Conservation (phyloP, 2,888 invertebrate genomes). For the Drosophila tripunctata region DNA sequence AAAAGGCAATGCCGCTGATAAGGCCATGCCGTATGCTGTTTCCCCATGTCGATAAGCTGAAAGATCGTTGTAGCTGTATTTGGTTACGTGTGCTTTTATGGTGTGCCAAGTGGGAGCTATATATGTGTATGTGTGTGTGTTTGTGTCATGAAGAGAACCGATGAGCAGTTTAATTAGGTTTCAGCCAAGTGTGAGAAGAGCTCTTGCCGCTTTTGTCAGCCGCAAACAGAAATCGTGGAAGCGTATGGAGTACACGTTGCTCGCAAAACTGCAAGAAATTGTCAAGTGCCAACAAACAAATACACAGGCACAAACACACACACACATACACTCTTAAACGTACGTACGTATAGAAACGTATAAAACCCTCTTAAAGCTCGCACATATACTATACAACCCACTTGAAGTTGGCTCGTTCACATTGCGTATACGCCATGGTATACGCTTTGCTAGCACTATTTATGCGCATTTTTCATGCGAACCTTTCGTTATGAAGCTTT, state of each 20-base stretch:
- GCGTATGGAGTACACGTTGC: slow-evolving; percentile 62
- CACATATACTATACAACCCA: slow-evolving; percentile 32
- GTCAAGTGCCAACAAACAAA: slow-evolving; percentile 62
- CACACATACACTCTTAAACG: not conserved
- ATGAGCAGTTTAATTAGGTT: slow-evolving; percentile 68
- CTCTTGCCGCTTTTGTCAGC: slow-evolving; percentile 57
- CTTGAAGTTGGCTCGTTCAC: slow-evolving; percentile 32
- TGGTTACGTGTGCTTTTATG: slow-evolving; percentile 18
- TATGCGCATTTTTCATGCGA: slow-evolving; percentile 71
- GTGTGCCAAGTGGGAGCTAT: slow-evolving; percentile 21
- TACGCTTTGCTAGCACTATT: slow-evolving; percentile 64
- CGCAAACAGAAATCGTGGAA: slow-evolving; percentile 51
- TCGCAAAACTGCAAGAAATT: slow-evolving; percentile 73
- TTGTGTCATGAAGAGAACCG: slow-evolving; percentile 17
- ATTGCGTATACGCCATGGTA: slow-evolving; percentile 58
- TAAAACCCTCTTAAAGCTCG: slow-evolving; percentile 46
- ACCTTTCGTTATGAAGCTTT: slow-evolving; percentile 56
- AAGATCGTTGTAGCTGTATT: slow-evolving; percentile 28
- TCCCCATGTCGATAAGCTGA: slow-evolving; percentile 42
- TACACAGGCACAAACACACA: slow-evolving; percentile 28
- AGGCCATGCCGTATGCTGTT: slow-evolving; percentile 33
- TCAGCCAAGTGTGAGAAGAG: slow-evolving; percentile 54
- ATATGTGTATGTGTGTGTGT: not conserved
- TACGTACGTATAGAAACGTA: not conserved
- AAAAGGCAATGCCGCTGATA: slow-evolving; percentile 47